Percentiles rank a stretch among this genome's conserved stretches.
These are phyloP conservation scores for Arrhamphus sclerolepis DNA, from an alignment of 2,797 vertebrate species.

Conservation along the genomic window DNA sequence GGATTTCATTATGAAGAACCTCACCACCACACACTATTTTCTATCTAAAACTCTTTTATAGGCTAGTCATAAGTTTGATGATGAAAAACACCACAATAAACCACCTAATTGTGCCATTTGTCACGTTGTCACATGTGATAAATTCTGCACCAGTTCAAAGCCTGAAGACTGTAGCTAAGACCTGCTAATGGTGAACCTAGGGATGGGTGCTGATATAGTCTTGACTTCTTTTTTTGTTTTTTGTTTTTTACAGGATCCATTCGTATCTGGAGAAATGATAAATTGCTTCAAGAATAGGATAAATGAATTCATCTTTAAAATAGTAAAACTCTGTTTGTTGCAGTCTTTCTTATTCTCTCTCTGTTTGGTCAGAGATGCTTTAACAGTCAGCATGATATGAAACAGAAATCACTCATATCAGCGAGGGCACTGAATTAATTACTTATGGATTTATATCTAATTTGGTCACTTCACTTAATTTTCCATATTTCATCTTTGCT, in stretches of 20 bases:
- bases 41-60: slow-evolving; percentile 43
- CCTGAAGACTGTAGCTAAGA: slow-evolving; percentile 50
- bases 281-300: slow-evolving; percentile 33
- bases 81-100: slow-evolving; percentile 61
- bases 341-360: slow-evolving; percentile 15
- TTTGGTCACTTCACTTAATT: background rate
- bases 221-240: too few relatives aligned
- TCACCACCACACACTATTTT: too few relatives aligned
- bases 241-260: slow-evolving; percentile 38
- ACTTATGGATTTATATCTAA: background rate
- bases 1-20: too few relatives aligned
- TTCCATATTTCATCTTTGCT: background rate
- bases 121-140: slow-evolving; percentile 62
- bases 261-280: slow-evolving; percentile 40
- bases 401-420: background rate
- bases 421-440: too few relatives aligned
- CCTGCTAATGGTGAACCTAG: slow-evolving; percentile 20
- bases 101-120: slow-evolving; percentile 66
- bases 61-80: slow-evolving; percentile 38
- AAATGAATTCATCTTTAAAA: slow-evolving; percentile 12
- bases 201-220: slow-evolving; percentile 47
- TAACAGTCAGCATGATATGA: background rate
- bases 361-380: background rate
- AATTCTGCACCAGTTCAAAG: slow-evolving; percentile 48
- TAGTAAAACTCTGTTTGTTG: slow-evolving; percentile 13